Percentiles rank a stretch among this genome's conserved stretches.
Conservation (phyloP, 2,797 vertebrate species). For the Odontamblyopus rebecca region DNA sequence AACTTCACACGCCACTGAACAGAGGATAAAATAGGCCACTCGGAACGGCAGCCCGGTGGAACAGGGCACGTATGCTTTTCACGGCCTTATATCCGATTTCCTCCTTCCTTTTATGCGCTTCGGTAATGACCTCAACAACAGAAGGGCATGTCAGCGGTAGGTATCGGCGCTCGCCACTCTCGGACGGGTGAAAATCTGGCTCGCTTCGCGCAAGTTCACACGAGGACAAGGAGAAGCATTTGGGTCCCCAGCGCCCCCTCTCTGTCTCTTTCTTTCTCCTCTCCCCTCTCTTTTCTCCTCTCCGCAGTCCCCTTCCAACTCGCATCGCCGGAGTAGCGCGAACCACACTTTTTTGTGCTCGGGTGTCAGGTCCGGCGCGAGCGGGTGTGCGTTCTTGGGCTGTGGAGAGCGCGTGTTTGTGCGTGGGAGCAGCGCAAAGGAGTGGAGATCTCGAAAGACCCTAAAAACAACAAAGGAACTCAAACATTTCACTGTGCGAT, state of each 20-base stretch:
- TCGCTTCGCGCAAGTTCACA: slow-evolving; percentile 63
- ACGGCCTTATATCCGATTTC: slow-evolving; percentile 59
- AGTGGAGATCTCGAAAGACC: slow-evolving; percentile 31
- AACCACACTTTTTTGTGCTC: slow-evolving; percentile 75
- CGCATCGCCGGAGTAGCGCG: slow-evolving; percentile 63
- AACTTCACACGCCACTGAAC: slow-evolving; percentile 37
- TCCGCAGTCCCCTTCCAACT: slow-evolving; percentile 54
- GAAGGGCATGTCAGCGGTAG: slow-evolving; percentile 64
- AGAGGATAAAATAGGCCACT: slow-evolving; percentile 51
- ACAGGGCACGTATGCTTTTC: slow-evolving; percentile 57
- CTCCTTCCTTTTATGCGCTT: slow-evolving; percentile 54
- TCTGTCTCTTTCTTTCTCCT: not conserved
- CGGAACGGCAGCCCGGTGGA: slow-evolving; percentile 17
- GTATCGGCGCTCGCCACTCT: slow-evolving; percentile 58
- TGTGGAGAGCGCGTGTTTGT: slow-evolving; percentile 4
- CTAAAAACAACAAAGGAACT: too few species aligned
- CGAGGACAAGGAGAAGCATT: slow-evolving; percentile 73
- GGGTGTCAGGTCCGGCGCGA: slow-evolving; percentile 67
- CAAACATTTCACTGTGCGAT: too few species aligned
- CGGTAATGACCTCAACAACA: slow-evolving; percentile 63
- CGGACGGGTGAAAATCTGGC: slow-evolving; percentile 64
- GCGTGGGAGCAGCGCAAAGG: slow-evolving; percentile 34
- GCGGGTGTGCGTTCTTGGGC: slow-evolving; percentile 33
- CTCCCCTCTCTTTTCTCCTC: slow-evolving; percentile 51
- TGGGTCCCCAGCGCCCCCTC: slow-evolving; percentile 66